Percentiles rank a stretch among this genome's conserved stretches.
phyloP scores from a whole-genome alignment of 2,888 invertebrate species.

The Encarsia formosa region DNA sequence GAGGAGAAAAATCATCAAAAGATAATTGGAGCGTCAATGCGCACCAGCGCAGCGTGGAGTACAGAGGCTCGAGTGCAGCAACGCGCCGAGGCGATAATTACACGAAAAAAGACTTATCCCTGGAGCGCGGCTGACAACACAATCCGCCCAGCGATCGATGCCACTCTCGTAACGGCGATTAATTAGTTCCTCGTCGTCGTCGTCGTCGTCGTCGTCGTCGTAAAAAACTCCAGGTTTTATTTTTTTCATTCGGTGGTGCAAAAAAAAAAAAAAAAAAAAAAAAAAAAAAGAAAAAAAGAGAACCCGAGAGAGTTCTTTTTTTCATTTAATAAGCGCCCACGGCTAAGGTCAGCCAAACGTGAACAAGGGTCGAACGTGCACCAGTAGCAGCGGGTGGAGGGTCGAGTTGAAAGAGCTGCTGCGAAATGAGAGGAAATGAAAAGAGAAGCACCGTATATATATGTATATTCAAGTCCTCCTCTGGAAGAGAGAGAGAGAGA shows the following conservation, averaged over 20 bases:
- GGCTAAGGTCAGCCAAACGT: constrained; percentile 41
- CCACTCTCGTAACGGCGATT: constrained; percentile 18
- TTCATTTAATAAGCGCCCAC: constrained; percentile 31
- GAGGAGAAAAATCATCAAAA: constrained; percentile 4
- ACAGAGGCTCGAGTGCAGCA: neutral
- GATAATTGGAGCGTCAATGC: constrained; percentile 9
- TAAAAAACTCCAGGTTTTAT: constrained; percentile 5
- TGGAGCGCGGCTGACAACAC: no score
- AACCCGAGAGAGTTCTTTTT: no score
- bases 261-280: no score
- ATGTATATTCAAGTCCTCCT: constrained; percentile 8
- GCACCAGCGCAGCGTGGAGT: neutral
- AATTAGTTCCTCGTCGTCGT: constrained; percentile 30
- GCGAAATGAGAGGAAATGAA: constrained; percentile 19
- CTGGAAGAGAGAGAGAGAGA: neutral
- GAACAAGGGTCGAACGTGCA: constrained; percentile 32
- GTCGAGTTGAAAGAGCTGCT: constrained; percentile 9
- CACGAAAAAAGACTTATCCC: neutral
- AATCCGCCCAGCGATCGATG: neutral
- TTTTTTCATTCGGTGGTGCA: constrained; percentile 19
- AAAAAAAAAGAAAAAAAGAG: no score
- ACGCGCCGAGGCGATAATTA: neutral
- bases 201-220: neutral
- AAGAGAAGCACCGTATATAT: constrained; percentile 21
- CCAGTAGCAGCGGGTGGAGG: constrained; percentile 27